A percentile compares a stretch with the other conserved stretches of the same genome.
phyloP scores from a whole-genome alignment of 2,113 vertebrate genomes.

The Lasiurus cinereus region DNA sequence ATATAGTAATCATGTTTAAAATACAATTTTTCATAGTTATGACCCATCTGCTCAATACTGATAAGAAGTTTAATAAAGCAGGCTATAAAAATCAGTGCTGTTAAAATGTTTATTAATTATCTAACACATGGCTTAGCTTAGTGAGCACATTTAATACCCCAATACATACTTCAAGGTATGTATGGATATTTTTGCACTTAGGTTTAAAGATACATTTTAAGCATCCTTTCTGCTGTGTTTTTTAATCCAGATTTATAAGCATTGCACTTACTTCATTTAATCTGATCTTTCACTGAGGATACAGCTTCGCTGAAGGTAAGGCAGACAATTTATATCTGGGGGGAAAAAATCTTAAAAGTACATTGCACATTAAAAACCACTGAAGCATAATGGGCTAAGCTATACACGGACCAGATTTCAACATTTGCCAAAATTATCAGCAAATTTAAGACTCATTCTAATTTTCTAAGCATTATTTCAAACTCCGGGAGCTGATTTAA shows the following conservation, averaged over 20 bases:
- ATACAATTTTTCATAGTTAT: conserved; percentile 87
- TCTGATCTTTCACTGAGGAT: conserved; percentile 80
- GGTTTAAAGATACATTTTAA: conserved; percentile 80
- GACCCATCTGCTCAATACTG: conserved; percentile 88
- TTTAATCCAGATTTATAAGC: conserved; percentile 81
- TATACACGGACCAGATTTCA: conserved; percentile 57
- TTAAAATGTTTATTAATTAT: conserved; percentile 90
- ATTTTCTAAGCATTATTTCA: conserved; percentile 82
- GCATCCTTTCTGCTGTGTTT: conserved; percentile 56
- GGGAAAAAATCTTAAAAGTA: conserved; percentile 70
- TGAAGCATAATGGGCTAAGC: conserved; percentile 75
- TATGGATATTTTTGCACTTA: conserved; percentile 78
- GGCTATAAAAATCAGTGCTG: conserved; percentile 87
- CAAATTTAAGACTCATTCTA: conserved; percentile 80
- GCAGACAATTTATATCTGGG: conserved; percentile 75
- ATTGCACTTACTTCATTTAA: conserved; percentile 76
- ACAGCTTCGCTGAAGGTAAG: conserved; percentile 75
- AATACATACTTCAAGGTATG: conserved; percentile 77
- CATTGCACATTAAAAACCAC: conserved; percentile 79
- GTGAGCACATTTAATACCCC: conserved; percentile 80
- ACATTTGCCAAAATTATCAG: conserved; percentile 76
- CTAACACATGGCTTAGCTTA: conserved; percentile 83
- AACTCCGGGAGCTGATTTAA: conserved; percentile 75
- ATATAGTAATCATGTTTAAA: conserved; percentile 87
- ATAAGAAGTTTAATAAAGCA: conserved; percentile 88